These are phyloP conservation scores for Aurelia sp. DNA, from an alignment of 30 jellyfish, hydroid and myxozoan genomes.

Conservation along the genomic window DNA sequence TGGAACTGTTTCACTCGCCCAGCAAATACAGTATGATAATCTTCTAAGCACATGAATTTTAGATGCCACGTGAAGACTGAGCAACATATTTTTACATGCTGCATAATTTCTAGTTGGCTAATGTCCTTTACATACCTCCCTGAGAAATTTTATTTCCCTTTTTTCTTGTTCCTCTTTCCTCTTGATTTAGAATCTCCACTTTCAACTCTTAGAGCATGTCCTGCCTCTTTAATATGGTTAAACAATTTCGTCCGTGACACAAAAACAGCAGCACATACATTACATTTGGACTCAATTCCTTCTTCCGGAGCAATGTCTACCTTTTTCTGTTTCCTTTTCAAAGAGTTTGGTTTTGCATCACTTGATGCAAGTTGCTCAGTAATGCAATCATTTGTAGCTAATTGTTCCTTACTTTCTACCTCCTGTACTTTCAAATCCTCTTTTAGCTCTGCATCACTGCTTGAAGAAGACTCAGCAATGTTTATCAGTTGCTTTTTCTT, in stretches of 20 bases:
- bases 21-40: too few relatives aligned
- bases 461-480: constrained; percentile 47
- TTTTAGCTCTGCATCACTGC: constrained; percentile 8
- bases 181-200: not conserved
- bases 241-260: constrained; percentile 87
- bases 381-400: too few relatives aligned
- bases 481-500: constrained; percentile 32
- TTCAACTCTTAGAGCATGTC: constrained; percentile 79
- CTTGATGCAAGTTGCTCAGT: not conserved
- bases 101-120: too few relatives aligned
- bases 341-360: not conserved
- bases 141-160: not conserved
- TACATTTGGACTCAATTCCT: constrained; percentile 61
- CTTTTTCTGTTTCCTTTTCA: not conserved
- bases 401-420: too few relatives aligned
- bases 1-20: too few relatives aligned
- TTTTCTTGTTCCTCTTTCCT: constrained; percentile 27
- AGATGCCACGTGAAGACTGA: too few relatives aligned
- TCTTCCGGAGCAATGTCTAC: too few relatives aligned
- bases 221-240: constrained; percentile 69
- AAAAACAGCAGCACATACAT: constrained; percentile 61
- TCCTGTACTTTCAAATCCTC: not conserved
- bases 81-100: too few relatives aligned
- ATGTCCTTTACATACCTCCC: too few relatives aligned
- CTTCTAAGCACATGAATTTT: too few relatives aligned